A percentile compares a stretch with the other conserved stretches of the same genome.
Conservation (phyloP, 35 echinoderm and acorn worm species). For the Ptychodera flava region DNA sequence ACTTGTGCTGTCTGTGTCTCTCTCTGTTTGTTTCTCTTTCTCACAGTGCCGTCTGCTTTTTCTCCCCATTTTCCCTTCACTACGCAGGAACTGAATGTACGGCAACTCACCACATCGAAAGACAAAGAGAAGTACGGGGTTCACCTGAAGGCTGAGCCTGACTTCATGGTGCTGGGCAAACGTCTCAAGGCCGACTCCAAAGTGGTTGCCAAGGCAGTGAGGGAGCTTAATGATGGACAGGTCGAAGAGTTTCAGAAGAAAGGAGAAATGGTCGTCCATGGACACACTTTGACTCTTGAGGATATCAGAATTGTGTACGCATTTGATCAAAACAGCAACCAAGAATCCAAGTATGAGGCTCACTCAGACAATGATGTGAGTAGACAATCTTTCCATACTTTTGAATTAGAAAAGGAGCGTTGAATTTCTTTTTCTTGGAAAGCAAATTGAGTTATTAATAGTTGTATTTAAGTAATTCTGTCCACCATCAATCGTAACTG, state of each 20-base stretch:
- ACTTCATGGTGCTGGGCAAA: slow-evolving; percentile 81
- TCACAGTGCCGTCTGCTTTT: no score
- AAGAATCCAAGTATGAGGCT: slow-evolving; percentile 73
- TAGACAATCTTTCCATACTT: not conserved
- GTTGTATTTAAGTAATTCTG: no score
- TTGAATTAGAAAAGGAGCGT: no score
- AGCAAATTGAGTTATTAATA: no score
- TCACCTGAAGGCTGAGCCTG: slow-evolving; percentile 72
- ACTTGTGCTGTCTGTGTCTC: no score
- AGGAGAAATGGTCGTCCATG: slow-evolving; percentile 79
- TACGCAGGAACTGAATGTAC: slow-evolving; percentile 79
- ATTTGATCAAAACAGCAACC: slow-evolving; percentile 31
- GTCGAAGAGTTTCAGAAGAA: slow-evolving; percentile 58
- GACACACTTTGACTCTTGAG: slow-evolving; percentile 58
- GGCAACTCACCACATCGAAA: slow-evolving; percentile 67
- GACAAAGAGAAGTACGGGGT: slow-evolving; percentile 94
- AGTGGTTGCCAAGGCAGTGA: slow-evolving; percentile 53
- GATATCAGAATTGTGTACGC: slow-evolving; percentile 74
- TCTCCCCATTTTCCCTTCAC: no score
- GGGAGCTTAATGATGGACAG: slow-evolving; percentile 69
- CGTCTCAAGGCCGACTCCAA: slow-evolving; percentile 85
- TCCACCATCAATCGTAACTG: no score
- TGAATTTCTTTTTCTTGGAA: no score
- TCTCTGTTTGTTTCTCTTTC: no score
- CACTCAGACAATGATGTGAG: slow-evolving; percentile 91